phyloP scores from a whole-genome alignment of 2,888 invertebrate genomes.

The Zonitis immaculata region DNA sequence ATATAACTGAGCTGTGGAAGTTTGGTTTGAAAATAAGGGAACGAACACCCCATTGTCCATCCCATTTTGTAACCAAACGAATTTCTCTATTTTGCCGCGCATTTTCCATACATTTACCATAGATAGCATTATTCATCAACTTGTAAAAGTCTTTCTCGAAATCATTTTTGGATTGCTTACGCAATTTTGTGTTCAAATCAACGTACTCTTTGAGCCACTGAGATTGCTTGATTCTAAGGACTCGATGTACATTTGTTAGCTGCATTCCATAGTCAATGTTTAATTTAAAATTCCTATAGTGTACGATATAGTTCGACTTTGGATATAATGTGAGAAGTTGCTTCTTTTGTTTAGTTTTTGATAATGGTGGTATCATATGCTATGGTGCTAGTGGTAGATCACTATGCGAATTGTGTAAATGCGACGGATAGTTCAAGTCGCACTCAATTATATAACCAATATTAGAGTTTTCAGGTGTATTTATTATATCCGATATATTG shows the following conservation, averaged over 20 bases:
- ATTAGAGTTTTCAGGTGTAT: neutral
- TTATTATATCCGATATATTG: neutral
- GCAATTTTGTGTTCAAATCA: no score
- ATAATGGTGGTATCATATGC: slow-evolving; percentile 1
- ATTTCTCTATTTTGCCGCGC: neutral
- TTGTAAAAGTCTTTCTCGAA: no score
- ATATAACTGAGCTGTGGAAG: no score
- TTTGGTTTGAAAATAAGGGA: neutral
- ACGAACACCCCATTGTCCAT: neutral
- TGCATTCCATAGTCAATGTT: slow-evolving; percentile 21
- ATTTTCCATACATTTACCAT: no score
- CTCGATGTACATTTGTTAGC: slow-evolving; percentile 17
- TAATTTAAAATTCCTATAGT: no score
- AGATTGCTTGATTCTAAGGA: slow-evolving; percentile 22
- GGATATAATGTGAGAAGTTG: no score
- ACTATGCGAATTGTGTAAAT: slow-evolving; percentile 33
- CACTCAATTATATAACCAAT: slow-evolving; percentile 33
- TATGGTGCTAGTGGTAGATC: slow-evolving; percentile 5
- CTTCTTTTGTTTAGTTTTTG: no score
- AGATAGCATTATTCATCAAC: no score
- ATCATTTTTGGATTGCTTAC: no score
- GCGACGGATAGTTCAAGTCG: slow-evolving; percentile 32
- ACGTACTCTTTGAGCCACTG: slow-evolving; percentile 18
- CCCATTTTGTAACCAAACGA: neutral
- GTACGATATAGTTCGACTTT: no score